Evolutionary conservation across 2,797 vertebrate genomes (phyloP).

Genomic region (Molossus molossus): DNA sequence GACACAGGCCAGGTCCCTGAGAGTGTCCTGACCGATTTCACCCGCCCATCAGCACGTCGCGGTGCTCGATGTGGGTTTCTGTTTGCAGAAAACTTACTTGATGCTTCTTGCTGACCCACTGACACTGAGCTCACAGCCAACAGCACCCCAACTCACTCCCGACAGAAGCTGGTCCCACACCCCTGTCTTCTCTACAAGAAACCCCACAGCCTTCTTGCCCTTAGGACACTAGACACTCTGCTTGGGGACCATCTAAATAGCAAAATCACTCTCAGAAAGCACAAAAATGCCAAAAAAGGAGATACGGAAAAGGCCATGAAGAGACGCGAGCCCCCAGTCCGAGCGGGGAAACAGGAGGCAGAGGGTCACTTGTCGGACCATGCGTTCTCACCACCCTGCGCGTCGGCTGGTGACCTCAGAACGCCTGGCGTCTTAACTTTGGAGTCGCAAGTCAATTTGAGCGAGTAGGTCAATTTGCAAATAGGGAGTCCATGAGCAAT

Average conservation of each 20-base stretch:
- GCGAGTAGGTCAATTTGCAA: accelerated
- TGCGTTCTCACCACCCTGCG: accelerated
- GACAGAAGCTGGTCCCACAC: not conserved
- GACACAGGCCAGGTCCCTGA: not conserved
- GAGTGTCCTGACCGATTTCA: not conserved
- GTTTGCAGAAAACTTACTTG: not conserved
- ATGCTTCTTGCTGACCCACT: accelerated
- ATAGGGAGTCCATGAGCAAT: accelerated
- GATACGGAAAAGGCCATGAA: too few species aligned
- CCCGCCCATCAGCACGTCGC: accelerated
- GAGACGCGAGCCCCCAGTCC: accelerated
- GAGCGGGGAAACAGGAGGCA: too few species aligned
- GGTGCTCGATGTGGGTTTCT: not conserved
- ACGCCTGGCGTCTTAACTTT: not conserved
- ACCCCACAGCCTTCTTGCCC: not conserved
- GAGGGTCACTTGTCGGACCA: accelerated
- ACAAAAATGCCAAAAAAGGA: not conserved
- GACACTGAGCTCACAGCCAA: accelerated
- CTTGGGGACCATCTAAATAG: not conserved
- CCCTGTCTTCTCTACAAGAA: accelerated
- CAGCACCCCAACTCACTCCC: accelerated
- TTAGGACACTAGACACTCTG: accelerated
- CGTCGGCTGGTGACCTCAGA: not conserved
- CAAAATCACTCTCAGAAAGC: not conserved
- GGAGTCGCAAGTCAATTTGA: not conserved